Percentiles rank a stretch among this genome's conserved stretches.
Evolutionary conservation across 2,797 vertebrate species (phyloP).

Genomic region (Acomys russatus): DNA sequence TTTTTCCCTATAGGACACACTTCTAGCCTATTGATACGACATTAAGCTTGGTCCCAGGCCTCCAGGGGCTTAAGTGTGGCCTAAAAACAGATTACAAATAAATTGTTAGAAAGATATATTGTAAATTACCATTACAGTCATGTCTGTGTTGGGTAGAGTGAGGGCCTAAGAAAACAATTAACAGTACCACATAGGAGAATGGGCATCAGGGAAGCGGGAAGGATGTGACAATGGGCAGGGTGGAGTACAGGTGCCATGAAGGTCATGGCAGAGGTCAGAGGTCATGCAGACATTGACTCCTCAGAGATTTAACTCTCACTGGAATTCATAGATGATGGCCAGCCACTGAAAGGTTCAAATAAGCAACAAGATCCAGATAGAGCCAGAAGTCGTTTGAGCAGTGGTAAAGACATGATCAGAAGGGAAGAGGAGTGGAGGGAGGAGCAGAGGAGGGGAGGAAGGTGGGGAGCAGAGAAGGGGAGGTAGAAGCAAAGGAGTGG

Average conservation of each 20-base stretch:
- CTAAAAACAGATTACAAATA: not conserved
- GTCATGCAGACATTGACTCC: not conserved
- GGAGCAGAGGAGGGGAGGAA: not conserved
- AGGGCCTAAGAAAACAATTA: too few species aligned
- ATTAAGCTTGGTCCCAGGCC: not conserved
- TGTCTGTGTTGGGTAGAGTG: not conserved
- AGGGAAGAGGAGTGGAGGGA: not conserved
- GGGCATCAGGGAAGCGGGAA: not conserved
- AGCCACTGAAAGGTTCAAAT: not conserved
- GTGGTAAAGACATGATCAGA: not conserved
- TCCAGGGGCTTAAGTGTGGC: not conserved
- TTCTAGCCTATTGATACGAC: not conserved
- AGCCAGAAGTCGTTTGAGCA: not conserved
- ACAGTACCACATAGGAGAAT: not conserved
- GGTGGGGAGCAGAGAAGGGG: too few species aligned
- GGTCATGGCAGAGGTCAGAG: not conserved
- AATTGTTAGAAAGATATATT: not conserved
- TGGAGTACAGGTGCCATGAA: too few species aligned
- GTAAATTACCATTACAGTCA: not conserved
- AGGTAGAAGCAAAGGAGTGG: not conserved
- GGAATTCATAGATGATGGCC: not conserved
- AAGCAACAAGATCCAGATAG: not conserved
- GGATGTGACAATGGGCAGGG: not conserved
- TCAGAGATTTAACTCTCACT: not conserved
- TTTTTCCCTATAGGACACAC: not conserved